Evolutionary conservation across 2,888 invertebrate species (phyloP).

Genomic region (Harpalus rufipes): DNA sequence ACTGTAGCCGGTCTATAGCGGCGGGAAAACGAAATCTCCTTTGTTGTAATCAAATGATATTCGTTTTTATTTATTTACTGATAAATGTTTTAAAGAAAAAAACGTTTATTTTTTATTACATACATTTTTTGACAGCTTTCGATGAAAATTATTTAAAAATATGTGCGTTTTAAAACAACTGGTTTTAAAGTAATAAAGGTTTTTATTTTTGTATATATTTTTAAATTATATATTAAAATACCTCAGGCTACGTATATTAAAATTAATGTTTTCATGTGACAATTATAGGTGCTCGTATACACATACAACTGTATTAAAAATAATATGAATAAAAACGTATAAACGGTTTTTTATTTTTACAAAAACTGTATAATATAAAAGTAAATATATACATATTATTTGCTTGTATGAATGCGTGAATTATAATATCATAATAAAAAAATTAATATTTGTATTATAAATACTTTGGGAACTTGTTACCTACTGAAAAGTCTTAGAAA

Average conservation of each 20-base stretch:
- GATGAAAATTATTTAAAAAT: conserved; percentile 58
- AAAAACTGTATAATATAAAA: not conserved
- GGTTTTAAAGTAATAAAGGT: not conserved
- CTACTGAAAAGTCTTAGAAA: too few species aligned
- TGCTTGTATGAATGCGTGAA: not conserved
- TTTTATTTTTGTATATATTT: not conserved
- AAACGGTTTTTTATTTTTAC: not conserved
- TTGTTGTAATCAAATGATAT: too few species aligned
- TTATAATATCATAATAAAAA: not conserved
- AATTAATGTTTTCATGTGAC: conserved; percentile 4
- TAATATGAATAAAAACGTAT: not conserved
- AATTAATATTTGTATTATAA: too few species aligned
- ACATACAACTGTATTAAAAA: not conserved
- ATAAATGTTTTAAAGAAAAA: too few species aligned
- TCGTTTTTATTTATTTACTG: too few species aligned
- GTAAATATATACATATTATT: not conserved
- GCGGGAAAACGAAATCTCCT: not conserved
- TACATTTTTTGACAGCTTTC: too few species aligned
- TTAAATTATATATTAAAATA: not conserved
- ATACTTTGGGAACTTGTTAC: too few species aligned
- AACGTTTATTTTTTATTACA: too few species aligned
- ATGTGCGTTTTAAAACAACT: conserved; percentile 15
- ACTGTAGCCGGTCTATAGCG: not conserved
- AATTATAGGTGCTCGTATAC: not conserved
- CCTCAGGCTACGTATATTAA: not conserved